Base-by-base conservation (phyloP, 2,797 vertebrate species). In the Danio aesculapii region DNA sequence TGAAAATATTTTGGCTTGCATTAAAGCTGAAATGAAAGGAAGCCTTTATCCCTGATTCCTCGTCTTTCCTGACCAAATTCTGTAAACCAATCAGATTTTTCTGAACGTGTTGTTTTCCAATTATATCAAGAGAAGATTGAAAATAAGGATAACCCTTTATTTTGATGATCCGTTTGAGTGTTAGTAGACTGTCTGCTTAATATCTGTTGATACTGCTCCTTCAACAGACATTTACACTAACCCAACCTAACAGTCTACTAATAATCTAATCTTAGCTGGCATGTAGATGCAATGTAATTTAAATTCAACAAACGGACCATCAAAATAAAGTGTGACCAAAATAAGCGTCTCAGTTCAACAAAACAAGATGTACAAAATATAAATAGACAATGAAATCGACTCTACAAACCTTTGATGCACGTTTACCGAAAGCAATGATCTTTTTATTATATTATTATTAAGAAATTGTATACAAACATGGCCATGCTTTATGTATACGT, bases 391-490 rank as follows among this genome's bases (percentile, higher is more conserved):
- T 86, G 71, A 81, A 79, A 83, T 71, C 88, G 86, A 87, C 86
- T 84, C 58, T 84, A 89, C 88, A 88, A 84, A 88, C 62, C 11
- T 90, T 81, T 85, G 87, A 90, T 86, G 91, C 87, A 94, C 91
- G 90, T 86, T 90, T 90, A 92, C 89, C 87, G 92, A 88, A 91
- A 73, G 86, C 84, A 87, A 90, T 91, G 91, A 91, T 90, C 81
- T 92, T 76, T 89, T 77, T 76, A 72, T 62, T 74, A 72, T 61
- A 70, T 80, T 82, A 75, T 80, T 82, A 64, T 58, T 70, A 53
- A 52, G 46, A 4, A 43, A 57, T 71, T 64, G 63, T 84, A 88
- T 91, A 89, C 86, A 92, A 92, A 92, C 87, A 89, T 83, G 88
- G 86, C 88, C 87, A 92, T 83, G 81, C 85, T 90, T 89, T 89